Percentiles rank a stretch among this genome's conserved stretches.
Evolutionary conservation across 2,797 vertebrate species (phyloP).

Genomic region (Naso thynnoides): DNA sequence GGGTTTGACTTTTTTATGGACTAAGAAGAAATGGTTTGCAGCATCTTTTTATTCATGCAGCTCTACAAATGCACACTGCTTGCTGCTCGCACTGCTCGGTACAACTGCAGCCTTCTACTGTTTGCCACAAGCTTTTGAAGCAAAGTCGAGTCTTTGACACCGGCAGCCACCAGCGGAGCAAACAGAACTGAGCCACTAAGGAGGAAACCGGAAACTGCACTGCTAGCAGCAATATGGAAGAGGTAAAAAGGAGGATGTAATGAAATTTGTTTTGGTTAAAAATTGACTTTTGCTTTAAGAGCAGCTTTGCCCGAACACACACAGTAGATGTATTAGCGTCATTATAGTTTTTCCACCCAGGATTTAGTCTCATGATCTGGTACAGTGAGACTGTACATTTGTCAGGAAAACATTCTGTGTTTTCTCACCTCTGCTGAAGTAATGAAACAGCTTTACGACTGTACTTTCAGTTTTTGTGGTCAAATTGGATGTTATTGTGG

Average conservation of each 20-base stretch:
- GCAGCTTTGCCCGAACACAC: conserved; percentile 8
- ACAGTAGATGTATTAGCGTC: background rate
- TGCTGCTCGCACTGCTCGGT: conserved; percentile 12
- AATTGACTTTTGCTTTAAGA: background rate
- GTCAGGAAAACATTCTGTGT: background rate
- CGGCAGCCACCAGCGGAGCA: conserved; percentile 30
- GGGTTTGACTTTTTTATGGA: conserved; percentile 26
- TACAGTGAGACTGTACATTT: background rate
- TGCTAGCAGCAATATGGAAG: conserved; percentile 48
- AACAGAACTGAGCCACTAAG: conserved; percentile 16
- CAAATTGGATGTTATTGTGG: background rate
- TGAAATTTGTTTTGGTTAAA: conserved; percentile 28
- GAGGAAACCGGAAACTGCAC: conserved; percentile 29
- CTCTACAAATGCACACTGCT: conserved; percentile 36
- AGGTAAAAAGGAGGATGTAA: conserved; percentile 18
- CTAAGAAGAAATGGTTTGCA: conserved; percentile 43
- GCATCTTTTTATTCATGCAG: conserved; percentile 48
- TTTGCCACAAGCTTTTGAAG: conserved; percentile 59
- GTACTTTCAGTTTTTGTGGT: background rate
- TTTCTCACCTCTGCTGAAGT: background rate
- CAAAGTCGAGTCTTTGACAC: conserved; percentile 55
- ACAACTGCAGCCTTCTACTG: conserved; percentile 32
- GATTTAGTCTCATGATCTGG: background rate
- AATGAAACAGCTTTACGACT: background rate
- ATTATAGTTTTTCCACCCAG: conserved; percentile 6